phyloP scores from a whole-genome alignment of 2,888 invertebrate genomes.

The Cryptocheilus praepositus region DNA sequence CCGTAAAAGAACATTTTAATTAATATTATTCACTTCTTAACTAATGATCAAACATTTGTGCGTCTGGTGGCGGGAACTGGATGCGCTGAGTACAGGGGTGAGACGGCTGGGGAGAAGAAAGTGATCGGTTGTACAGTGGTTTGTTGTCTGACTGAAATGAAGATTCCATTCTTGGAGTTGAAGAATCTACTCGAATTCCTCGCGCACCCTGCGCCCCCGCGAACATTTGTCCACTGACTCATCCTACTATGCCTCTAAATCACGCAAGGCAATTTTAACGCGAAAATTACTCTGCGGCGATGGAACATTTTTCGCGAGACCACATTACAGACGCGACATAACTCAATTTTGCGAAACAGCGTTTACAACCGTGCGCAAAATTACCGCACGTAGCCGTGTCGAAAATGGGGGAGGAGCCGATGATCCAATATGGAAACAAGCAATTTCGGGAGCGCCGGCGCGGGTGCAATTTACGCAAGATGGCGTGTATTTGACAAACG shows the following conservation, averaged over 20 bases:
- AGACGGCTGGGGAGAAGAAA: not conserved
- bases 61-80: slow-evolving; percentile 23
- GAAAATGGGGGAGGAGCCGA: slow-evolving; percentile 16
- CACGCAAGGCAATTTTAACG: too few relatives aligned
- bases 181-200: not conserved
- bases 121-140: not conserved
- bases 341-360: too few relatives aligned
- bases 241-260: too few relatives aligned
- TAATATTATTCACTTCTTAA: slow-evolving; percentile 73
- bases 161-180: not conserved
- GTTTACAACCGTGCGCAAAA: too few relatives aligned
- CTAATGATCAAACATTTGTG: slow-evolving; percentile 68
- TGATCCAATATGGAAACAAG: slow-evolving; percentile 50
- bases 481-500: slow-evolving; percentile 73
- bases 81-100: not conserved
- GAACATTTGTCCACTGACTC: too few relatives aligned
- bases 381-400: too few relatives aligned
- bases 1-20: slow-evolving; percentile 72
- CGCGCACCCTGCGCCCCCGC: not conserved
- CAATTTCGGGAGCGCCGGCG: slow-evolving; percentile 62
- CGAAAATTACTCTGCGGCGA: too few relatives aligned
- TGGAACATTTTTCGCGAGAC: too few relatives aligned
- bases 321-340: too few relatives aligned
- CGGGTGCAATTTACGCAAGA: slow-evolving; percentile 65
- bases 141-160: not conserved